These are phyloP conservation scores for Tachina grossa DNA, from an alignment of 2,888 invertebrate species.

Conservation along the genomic window DNA sequence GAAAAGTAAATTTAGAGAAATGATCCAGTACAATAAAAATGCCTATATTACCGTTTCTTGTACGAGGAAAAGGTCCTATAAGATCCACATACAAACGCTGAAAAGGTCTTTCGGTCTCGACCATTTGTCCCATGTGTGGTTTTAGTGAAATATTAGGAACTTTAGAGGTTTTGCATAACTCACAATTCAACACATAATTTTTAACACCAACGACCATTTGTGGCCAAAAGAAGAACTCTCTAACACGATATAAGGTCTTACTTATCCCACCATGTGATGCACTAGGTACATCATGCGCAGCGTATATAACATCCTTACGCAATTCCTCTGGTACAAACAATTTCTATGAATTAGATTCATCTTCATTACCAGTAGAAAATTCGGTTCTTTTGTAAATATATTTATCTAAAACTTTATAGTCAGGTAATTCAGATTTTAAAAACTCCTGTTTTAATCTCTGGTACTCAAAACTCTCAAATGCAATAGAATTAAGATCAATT, in stretches of 20 bases:
- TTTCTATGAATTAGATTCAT: constrained; percentile 5
- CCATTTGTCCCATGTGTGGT: constrained; percentile 18
- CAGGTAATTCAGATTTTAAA: not conserved
- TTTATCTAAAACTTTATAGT: constrained; percentile 8
- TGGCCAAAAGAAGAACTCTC: constrained; percentile 17
- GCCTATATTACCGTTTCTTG: not conserved
- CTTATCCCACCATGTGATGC: constrained; percentile 9
- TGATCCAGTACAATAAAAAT: not conserved
- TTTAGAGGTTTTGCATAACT: not conserved
- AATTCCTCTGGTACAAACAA: constrained; percentile 6
- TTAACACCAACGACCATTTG: not conserved
- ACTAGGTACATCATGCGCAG: not conserved
- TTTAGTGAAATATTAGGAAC: not conserved
- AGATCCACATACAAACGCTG: not conserved
- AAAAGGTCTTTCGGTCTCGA: not conserved
- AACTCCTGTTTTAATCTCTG: not conserved
- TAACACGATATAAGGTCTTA: not conserved
- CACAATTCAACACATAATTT: not conserved
- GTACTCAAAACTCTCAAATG: not conserved
- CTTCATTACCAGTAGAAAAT: not conserved
- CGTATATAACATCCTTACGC: constrained; percentile 2
- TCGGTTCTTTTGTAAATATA: constrained; percentile 7
- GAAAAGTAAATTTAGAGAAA: not conserved
- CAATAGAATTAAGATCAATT: constrained; percentile 7
- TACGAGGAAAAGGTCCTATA: constrained; percentile 4